phyloP scores from a whole-genome alignment of 2,888 invertebrate species.

The Pachydiplax longipennis region DNA sequence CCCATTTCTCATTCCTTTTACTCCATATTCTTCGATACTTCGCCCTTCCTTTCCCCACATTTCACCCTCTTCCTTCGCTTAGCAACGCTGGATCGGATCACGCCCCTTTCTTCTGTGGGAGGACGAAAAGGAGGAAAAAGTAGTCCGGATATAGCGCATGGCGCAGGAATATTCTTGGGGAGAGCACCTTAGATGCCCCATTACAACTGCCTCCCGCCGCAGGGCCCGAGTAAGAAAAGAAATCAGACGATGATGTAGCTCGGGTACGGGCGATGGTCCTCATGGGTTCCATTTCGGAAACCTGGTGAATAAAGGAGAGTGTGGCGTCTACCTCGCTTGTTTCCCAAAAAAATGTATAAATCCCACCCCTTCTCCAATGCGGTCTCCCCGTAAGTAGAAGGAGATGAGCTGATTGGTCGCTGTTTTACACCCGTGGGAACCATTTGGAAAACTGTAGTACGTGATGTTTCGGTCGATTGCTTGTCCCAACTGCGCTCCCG shows the following conservation, averaged over 20 bases:
- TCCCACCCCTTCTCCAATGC: background rate
- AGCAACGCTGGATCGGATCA: background rate
- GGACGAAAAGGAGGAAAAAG: background rate
- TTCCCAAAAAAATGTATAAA: background rate
- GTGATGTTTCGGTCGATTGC: conserved; percentile 30
- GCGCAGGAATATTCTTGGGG: conserved; percentile 19
- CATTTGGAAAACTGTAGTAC: conserved; percentile 41
- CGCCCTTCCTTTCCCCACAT: background rate
- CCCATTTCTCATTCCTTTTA: too few relatives aligned
- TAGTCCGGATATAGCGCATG: conserved; percentile 20
- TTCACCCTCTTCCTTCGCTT: too few relatives aligned
- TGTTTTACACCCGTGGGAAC: background rate
- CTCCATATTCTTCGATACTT: too few relatives aligned
- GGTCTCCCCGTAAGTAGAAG: conserved; percentile 15
- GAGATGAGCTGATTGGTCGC: conserved; percentile 42
- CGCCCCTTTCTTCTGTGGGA: background rate
- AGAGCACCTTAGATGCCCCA: conserved; percentile 33
- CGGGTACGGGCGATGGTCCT: conserved; percentile 26
- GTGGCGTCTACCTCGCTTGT: background rate
- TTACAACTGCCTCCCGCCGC: conserved; percentile 32
- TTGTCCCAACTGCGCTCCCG: background rate
- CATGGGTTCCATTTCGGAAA: conserved; percentile 11
- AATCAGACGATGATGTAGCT: conserved; percentile 40
- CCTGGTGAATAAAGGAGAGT: conserved; percentile 41
- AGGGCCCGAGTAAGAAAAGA: conserved; percentile 10